Evolutionary conservation across 2,113 vertebrate genomes (phyloP), one percentile per base, ranked within the genome.

Genomic region (Illadopsis cleaveri): DNA sequence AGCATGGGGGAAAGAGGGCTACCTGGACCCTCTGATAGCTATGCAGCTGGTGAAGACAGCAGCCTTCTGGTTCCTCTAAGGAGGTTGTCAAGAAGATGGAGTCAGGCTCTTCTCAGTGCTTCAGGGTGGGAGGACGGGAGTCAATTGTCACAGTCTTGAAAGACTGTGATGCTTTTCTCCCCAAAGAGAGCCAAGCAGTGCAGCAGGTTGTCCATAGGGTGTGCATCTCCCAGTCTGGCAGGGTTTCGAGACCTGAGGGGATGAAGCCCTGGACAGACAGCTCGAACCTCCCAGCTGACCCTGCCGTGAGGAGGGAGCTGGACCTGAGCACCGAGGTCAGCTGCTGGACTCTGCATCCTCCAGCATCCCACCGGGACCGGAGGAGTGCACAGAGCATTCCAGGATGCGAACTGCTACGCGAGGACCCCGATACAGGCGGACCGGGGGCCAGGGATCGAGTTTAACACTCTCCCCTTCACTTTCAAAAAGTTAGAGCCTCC

Each of bases 311-410:
- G n/a, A 10, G 37, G 35, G 21, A 38, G 12, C 54, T 7, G 13
- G 35, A 6, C 6, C 33, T 11, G 71, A 12, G 40, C 45, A 1
- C 14, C 0, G 7, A 57, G 22, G 3, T 10, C 53, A 27, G 57
- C 53, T 31, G 20, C 65, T 14, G 25, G 23, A 14, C 13, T 13
- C 28, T 0, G 1, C 3, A 0, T 20, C 23, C 45, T 31, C 25
- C 66, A 8, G 53, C 75, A 24, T 33, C 25, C 3, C 8, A 3
- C 21, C 17, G 11, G 78, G 6, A 9, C 16, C 6, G 12, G 31
- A 57, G 28, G 13, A 22, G 18, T 3, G 35, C 27, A 3, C 44
- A 5, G 51, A 44, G 11, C 57, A 40, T n/a, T 33, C 44, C 42
- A 22, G 40, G 11, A 8, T 23, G 21, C 5, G 24, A 71, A 15